Evolutionary conservation across 2,113 vertebrate genomes (phyloP).

Genomic region (Pogonocichla stellata): DNA sequence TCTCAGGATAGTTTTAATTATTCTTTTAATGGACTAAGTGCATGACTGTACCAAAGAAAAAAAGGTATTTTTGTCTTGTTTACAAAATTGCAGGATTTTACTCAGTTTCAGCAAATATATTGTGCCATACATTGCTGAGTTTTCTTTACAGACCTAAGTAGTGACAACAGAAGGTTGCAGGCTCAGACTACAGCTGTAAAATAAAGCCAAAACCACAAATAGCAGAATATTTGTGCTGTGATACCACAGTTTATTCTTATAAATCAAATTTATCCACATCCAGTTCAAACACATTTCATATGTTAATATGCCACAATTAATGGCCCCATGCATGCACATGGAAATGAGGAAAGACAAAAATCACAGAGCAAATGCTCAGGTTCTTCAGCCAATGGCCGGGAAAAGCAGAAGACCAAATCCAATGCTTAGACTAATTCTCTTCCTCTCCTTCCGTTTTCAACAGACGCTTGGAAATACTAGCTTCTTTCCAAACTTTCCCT

Average conservation of each 20-base stretch:
- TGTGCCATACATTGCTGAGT: background rate
- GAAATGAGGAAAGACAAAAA: background rate
- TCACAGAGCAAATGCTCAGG: background rate
- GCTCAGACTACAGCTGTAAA: background rate
- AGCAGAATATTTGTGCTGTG: background rate
- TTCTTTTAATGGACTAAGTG: background rate
- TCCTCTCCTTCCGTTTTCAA: background rate
- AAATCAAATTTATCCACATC: background rate
- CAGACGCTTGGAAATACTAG: background rate
- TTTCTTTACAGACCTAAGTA: background rate
- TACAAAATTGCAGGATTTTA: background rate
- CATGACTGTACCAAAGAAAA: background rate
- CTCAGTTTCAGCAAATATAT: background rate
- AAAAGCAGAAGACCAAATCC: background rate
- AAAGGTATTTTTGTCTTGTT: background rate
- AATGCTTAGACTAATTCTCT: background rate
- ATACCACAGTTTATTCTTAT: background rate
- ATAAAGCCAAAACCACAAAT: background rate
- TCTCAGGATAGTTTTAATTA: background rate
- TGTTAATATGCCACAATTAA: background rate
- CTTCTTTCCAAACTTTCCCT: background rate
- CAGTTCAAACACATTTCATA: background rate
- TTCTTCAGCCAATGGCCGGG: background rate
- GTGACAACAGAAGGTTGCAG: background rate
- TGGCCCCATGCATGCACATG: fast-evolving